These are phyloP conservation scores for Odontamblyopus rebecca DNA, from an alignment of 2,797 vertebrate genomes.

Conservation along the genomic window DNA sequence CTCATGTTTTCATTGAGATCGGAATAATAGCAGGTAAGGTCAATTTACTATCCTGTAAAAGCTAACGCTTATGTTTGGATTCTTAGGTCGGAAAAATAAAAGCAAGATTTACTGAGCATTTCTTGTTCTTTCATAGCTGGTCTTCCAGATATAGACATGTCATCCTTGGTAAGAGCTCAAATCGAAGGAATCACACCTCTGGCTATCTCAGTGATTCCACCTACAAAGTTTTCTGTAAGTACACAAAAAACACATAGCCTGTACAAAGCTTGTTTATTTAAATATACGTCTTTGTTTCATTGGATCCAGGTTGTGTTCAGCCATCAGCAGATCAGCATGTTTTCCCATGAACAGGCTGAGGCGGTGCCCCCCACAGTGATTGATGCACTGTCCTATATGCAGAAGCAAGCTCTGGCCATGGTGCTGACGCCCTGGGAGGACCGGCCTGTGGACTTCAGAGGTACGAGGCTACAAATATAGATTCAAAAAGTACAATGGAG, in stretches of 20 bases:
- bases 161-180: constrained; percentile 78
- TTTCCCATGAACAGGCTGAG: constrained; percentile 80
- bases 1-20: constrained; percentile 80
- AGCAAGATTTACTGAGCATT: background rate
- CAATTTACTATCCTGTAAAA: constrained; percentile 1
- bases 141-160: constrained; percentile 78
- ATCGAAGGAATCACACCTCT: constrained; percentile 75
- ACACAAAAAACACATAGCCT: background rate
- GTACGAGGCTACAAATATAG: constrained; percentile 54
- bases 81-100: background rate
- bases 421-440: constrained; percentile 76
- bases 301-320: constrained; percentile 74
- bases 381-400: constrained; percentile 55
- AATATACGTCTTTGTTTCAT: background rate
- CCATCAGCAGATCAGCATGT: constrained; percentile 72
- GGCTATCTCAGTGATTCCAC: constrained; percentile 71
- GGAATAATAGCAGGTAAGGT: constrained; percentile 77
- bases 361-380: constrained; percentile 72
- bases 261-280: background rate
- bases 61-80: background rate
- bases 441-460: constrained; percentile 72
- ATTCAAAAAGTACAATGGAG: background rate
- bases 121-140: constrained; percentile 64
- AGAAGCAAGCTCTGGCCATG: constrained; percentile 76
- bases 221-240: constrained; percentile 77